Evolutionary conservation across 1,140 invertebrate genomes (phyloP).

Genomic region (Caligus rogercresseyi): DNA sequence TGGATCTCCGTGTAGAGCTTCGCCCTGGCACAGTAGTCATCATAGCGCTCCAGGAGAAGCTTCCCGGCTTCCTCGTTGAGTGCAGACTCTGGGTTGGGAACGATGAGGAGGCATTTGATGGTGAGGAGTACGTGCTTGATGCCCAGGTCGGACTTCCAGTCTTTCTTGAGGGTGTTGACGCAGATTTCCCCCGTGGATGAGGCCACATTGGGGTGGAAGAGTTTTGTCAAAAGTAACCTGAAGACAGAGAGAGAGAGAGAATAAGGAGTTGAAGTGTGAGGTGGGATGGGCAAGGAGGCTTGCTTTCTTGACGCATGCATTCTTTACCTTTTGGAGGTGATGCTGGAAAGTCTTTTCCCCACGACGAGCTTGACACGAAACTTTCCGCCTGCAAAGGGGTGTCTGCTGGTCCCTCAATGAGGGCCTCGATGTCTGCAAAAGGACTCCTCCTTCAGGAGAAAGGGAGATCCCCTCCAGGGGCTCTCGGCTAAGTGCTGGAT

Average conservation of each 20-base stretch:
- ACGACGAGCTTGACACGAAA: constrained; percentile 77
- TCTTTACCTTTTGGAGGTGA: constrained; percentile 58
- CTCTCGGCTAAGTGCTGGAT: constrained; percentile 50
- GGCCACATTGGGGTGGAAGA: constrained; percentile 93
- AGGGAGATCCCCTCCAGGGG: constrained; percentile 70
- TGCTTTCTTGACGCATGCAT: background rate
- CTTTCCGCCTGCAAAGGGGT: constrained; percentile 61
- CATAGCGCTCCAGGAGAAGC: constrained; percentile 69
- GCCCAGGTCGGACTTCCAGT: constrained; percentile 89
- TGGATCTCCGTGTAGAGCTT: constrained; percentile 90
- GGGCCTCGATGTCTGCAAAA: constrained; percentile 54
- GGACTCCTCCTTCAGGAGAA: constrained; percentile 65
- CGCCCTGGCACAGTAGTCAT: constrained; percentile 70
- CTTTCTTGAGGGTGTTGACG: constrained; percentile 89
- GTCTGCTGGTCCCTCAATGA: constrained; percentile 37
- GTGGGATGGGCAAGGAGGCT: background rate
- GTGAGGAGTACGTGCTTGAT: constrained; percentile 77
- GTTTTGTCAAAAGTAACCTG: constrained; percentile 82
- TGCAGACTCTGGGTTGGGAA: constrained; percentile 83
- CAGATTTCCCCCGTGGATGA: constrained; percentile 84
- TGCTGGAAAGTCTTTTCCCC: constrained; percentile 78
- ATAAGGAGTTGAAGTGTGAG: no score
- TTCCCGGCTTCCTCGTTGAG: constrained; percentile 86
- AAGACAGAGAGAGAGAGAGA: no score
- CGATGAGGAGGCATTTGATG: constrained; percentile 28